Evolutionary conservation across 2,888 invertebrate species (phyloP).

Genomic region (Polydrusus cervinus): DNA sequence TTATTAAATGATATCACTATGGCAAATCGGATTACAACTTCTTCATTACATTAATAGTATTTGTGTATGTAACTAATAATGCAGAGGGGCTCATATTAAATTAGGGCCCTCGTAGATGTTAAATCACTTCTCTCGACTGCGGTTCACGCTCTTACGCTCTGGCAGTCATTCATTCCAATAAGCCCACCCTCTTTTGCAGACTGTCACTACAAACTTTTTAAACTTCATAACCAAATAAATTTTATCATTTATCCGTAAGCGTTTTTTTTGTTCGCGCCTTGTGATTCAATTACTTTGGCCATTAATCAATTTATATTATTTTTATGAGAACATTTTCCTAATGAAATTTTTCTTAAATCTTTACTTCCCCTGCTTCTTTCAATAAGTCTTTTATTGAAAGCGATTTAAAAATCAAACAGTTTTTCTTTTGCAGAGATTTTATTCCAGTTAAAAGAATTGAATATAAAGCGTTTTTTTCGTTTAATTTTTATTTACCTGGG

Average conservation of each 20-base stretch:
- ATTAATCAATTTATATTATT: conserved; percentile 71
- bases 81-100: conserved; percentile 66
- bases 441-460: conserved; percentile 6
- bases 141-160: conserved; percentile 64
- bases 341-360: conserved; percentile 65
- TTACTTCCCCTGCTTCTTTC: conserved; percentile 48
- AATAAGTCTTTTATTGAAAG: conserved; percentile 51
- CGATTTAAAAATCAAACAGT: conserved; percentile 46
- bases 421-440: conserved; percentile 23
- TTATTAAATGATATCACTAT: conserved; percentile 60
- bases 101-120: conserved; percentile 67
- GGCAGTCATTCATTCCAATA: conserved; percentile 67
- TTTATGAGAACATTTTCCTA: conserved; percentile 69
- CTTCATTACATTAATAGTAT: conserved; percentile 67
- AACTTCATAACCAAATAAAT: conserved; percentile 69
- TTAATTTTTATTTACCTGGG: too few species aligned
- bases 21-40: conserved; percentile 64
- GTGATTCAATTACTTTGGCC: conserved; percentile 70
- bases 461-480: background rate
- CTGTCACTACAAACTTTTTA: conserved; percentile 69
- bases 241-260: conserved; percentile 67
- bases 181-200: conserved; percentile 66
- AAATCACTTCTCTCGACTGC: conserved; percentile 66
- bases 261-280: conserved; percentile 69
- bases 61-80: conserved; percentile 67